Evolutionary conservation across 2,888 invertebrate species (phyloP).

Genomic region (Drosophila suboccidentalis): DNA sequence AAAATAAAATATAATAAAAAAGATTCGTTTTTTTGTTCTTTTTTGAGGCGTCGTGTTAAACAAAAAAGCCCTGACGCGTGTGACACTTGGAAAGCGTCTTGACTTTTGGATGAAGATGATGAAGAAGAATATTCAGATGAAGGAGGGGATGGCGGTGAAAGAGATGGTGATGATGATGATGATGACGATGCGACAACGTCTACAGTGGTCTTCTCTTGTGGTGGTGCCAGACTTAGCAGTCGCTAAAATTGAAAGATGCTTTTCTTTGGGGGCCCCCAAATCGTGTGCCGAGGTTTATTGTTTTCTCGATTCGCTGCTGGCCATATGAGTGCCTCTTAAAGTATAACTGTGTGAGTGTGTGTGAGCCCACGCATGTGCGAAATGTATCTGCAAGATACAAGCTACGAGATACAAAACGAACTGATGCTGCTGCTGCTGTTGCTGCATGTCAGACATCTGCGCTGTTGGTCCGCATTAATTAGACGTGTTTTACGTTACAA

Average conservation of each 20-base stretch:
- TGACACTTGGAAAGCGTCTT: constrained; percentile 61
- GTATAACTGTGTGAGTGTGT: constrained; percentile 10
- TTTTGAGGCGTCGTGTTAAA: constrained; percentile 43
- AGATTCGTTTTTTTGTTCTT: constrained; percentile 19
- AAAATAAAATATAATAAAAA: constrained; percentile 38
- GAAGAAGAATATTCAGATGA: constrained; percentile 1
- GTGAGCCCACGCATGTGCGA: constrained; percentile 59
- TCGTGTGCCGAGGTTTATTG: constrained; percentile 52
- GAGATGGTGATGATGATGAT: constrained; percentile 19
- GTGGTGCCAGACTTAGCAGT: constrained; percentile 36
- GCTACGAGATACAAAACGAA: constrained; percentile 24
- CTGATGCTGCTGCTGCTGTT: constrained; percentile 12
- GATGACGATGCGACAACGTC: constrained; percentile 19
- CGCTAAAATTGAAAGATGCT: constrained; percentile 53
- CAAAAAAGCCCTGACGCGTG: constrained; percentile 66
- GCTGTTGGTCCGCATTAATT: constrained; percentile 61
- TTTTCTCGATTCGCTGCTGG: constrained; percentile 38
- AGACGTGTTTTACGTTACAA: constrained; percentile 57
- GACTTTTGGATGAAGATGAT: constrained; percentile 38
- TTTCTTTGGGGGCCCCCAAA: constrained; percentile 31
- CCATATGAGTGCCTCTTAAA: constrained; percentile 21
- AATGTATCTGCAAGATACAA: constrained; percentile 67
- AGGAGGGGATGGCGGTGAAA: not conserved
- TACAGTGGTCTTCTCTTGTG: constrained; percentile 31
- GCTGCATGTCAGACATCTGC: constrained; percentile 62